Evolutionary conservation across 2,888 invertebrate species (phyloP), one percentile per base, ranked within the genome.

Genomic region (Lepidochitona cinerea): DNA sequence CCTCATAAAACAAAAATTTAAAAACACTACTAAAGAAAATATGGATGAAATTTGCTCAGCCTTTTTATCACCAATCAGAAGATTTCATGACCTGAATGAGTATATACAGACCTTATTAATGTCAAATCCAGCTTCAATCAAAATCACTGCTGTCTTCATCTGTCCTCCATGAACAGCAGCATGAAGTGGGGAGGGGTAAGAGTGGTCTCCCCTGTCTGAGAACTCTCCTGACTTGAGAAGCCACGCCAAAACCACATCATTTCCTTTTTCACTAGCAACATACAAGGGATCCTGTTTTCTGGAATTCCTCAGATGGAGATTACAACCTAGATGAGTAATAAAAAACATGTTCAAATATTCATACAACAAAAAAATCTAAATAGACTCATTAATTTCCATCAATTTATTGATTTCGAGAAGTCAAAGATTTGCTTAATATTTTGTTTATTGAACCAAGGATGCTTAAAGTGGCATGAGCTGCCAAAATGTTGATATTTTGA

Each of bases 71-170:
- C 41, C 18, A 18, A 41, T 41, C 18, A 12, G 18, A 41, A 18
- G 41, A 41, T 18, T 9, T 41, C 9, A 12, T 18, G 9, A 12
- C 41, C 9, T 18, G 9, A 41, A 9, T 49, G n/a, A n/a, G n/a
- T n/a, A n/a, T n/a, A n/a, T n/a, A 23, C 49, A 49, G 75, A 89
- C 90, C 87, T 85, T 84, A 75, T 89, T 87, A 52, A 89, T 83
- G 74, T 89, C 82, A 75, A 84, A 84, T 7, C 86, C 88, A n/a
- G 83, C 81, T 29, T 86, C 79, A 1, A 88, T 77, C 33, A 90
- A 82, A 67, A 82, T 66, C 54, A 84, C 77, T 18, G 86, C 83
- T 18, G 87, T 81, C 59, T 78, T 76, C 5, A 81, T 73, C 68
- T 87, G 81, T 29, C 85, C 86, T 18, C 84, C 82, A 0, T 73